Conservation (phyloP, 2,888 invertebrate genomes). For the Marronus borbonicus region DNA sequence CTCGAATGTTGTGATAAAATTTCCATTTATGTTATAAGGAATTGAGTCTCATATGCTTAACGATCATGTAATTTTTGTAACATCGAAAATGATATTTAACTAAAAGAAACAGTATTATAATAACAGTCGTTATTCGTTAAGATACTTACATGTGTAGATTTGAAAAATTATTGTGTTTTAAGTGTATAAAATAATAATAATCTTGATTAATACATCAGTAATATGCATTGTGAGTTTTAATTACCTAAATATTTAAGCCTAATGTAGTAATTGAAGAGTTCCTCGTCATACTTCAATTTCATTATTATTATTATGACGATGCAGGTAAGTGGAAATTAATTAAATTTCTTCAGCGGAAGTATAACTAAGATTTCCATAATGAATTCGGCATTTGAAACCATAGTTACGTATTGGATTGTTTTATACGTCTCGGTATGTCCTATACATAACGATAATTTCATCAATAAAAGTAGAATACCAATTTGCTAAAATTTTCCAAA, state of each 20-base stretch:
- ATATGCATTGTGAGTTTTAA: conserved; percentile 1
- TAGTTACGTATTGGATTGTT: too few species aligned
- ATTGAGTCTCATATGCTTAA: conserved; percentile 51
- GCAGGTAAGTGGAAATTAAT: too few species aligned
- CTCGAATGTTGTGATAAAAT: conserved; percentile 68
- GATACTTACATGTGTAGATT: conserved; percentile 24
- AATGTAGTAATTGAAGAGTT: too few species aligned
- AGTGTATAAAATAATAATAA: conserved; percentile 43
- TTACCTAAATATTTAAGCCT: background rate
- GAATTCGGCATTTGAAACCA: too few species aligned
- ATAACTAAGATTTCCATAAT: too few species aligned
- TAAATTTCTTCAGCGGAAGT: too few species aligned
- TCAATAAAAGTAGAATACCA: too few species aligned
- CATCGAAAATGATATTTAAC: conserved; percentile 23
- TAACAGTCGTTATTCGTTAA: conserved; percentile 37
- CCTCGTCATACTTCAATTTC: too few species aligned
- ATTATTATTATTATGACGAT: too few species aligned
- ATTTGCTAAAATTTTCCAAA: too few species aligned
- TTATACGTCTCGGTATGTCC: too few species aligned
- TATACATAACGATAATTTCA: too few species aligned
- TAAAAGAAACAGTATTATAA: conserved; percentile 39
- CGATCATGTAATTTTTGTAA: conserved; percentile 31
- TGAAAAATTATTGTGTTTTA: conserved; percentile 34
- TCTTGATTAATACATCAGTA: conserved; percentile 38
- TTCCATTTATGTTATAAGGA: conserved; percentile 58